These are phyloP conservation scores for Phaedon cochleariae DNA, from an alignment of 2,888 invertebrate genomes.

Conservation along the genomic window DNA sequence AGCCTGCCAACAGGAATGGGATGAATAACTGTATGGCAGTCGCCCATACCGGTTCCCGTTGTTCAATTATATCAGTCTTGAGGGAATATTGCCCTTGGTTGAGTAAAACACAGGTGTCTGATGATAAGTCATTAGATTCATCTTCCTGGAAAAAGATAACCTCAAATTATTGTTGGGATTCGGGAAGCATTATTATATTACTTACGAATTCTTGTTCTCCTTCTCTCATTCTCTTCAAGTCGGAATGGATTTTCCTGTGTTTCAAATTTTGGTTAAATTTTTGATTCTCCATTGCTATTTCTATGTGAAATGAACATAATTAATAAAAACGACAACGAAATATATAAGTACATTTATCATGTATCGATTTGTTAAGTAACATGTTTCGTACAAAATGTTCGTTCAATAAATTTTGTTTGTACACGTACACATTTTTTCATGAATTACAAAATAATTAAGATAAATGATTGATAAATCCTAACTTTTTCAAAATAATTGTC, in stretches of 20 bases:
- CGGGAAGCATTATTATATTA: slow-evolving; percentile 7
- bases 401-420: slow-evolving; percentile 16
- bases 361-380: background rate
- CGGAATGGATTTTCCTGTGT: slow-evolving; percentile 29
- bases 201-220: slow-evolving; percentile 40
- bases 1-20: slow-evolving; percentile 87
- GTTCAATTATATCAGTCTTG: slow-evolving; percentile 40
- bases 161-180: slow-evolving; percentile 13
- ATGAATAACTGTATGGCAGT: slow-evolving; percentile 83
- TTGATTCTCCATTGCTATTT: slow-evolving; percentile 35
- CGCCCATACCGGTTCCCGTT: slow-evolving; percentile 64
- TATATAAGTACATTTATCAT: background rate
- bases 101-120: slow-evolving; percentile 50
- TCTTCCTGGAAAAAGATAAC: slow-evolving; percentile 42
- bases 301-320: slow-evolving; percentile 36
- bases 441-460: background rate
- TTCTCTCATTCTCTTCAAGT: slow-evolving; percentile 37
- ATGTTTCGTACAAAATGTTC: background rate
- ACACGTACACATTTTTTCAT: slow-evolving; percentile 34
- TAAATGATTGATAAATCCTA: no score
- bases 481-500: no score
- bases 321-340: slow-evolving; percentile 7
- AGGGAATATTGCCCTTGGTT: slow-evolving; percentile 37
- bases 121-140: slow-evolving; percentile 43
- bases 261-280: slow-evolving; percentile 30